Percentiles rank a stretch among this genome's conserved stretches.
Evolutionary conservation across 2,797 vertebrate species (phyloP).

Genomic region (Tamandua tetradactyla): DNA sequence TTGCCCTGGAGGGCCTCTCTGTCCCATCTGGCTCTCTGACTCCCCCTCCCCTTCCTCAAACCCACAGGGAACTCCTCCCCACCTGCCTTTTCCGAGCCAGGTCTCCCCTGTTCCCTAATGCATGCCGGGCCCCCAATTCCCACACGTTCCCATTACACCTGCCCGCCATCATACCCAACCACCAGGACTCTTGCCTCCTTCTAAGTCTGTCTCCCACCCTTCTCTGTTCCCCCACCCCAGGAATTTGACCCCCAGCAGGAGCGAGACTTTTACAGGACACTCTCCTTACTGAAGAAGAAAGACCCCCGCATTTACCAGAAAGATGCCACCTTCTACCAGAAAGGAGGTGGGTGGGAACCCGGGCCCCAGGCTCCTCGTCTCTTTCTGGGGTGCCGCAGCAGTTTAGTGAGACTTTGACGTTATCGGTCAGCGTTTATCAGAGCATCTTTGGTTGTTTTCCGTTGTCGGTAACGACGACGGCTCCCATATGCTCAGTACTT

Average conservation of each 20-base stretch:
- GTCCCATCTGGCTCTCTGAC: not conserved
- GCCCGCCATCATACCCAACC: not conserved
- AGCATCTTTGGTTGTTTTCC: not conserved
- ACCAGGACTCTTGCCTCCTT: not conserved
- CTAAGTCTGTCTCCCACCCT: not conserved
- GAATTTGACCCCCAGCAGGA: conserved; percentile 90
- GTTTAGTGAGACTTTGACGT: not conserved
- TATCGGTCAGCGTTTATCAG: not conserved
- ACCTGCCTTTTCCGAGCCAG: not conserved
- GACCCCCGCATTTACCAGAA: conserved; percentile 92
- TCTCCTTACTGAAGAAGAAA: conserved; percentile 93
- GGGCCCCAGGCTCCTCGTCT: not conserved
- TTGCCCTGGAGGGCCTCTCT: not conserved
- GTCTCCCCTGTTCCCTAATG: not conserved
- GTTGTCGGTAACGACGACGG: not conserved
- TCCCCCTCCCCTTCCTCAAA: not conserved
- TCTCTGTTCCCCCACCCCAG: conserved; percentile 79
- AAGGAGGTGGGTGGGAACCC: conserved; percentile 77
- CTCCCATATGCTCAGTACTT: not conserved
- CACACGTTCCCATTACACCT: not conserved
- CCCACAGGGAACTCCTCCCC: not conserved
- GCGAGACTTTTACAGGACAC: conserved; percentile 91
- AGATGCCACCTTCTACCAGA: conserved; percentile 89
- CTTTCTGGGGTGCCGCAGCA: not conserved
- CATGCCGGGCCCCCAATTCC: not conserved